These are phyloP conservation scores for Phenganax subtilis DNA, from an alignment of 92 coral and sea anemone genomes.

Conservation along the genomic window DNA sequence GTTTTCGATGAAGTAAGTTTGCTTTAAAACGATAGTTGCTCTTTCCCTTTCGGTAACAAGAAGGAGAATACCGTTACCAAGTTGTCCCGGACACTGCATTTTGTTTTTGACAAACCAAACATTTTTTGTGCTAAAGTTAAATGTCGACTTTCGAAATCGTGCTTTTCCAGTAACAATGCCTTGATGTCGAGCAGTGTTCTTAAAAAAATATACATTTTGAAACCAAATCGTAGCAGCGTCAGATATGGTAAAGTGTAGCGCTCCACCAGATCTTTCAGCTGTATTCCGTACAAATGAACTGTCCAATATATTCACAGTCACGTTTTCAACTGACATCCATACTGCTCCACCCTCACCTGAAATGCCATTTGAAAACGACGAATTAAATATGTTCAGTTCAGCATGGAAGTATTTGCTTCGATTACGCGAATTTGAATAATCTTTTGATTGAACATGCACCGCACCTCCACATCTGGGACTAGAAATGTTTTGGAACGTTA, in stretches of 20 bases:
- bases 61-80: background rate
- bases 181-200: constrained; percentile 10
- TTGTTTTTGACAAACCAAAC: constrained; percentile 20
- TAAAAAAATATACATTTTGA: constrained; percentile 13
- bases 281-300: background rate
- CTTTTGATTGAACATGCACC: background rate
- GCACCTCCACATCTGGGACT: background rate
- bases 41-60: background rate
- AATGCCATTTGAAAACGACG: constrained; percentile 20
- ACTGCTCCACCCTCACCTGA: constrained; percentile 27
- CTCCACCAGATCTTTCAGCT: constrained; percentile 19
- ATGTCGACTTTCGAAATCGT: background rate
- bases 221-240: background rate
- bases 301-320: background rate
- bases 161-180: constrained; percentile 17
- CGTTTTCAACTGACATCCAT: background rate
- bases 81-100: background rate
- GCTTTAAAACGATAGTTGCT: background rate
- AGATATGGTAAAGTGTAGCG: background rate
- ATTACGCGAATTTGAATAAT: background rate
- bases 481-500: constrained; percentile 14
- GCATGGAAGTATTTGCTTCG: background rate
- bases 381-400: constrained; percentile 2
- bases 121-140: constrained; percentile 19
- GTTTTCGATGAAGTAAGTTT: background rate